phyloP scores from a whole-genome alignment of 2,113 vertebrate genomes.

The Miniopterus natalensis region DNA sequence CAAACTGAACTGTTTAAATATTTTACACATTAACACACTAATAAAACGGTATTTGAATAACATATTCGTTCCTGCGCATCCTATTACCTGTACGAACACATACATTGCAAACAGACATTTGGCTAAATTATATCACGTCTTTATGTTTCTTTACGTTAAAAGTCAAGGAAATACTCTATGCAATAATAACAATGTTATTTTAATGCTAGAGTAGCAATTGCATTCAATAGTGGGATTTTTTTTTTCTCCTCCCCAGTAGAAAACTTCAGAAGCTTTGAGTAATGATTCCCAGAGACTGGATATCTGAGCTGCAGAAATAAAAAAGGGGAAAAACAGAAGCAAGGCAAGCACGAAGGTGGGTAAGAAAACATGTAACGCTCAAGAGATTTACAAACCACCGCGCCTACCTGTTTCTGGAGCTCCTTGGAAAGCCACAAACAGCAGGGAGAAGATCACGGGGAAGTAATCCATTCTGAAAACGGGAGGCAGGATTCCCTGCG shows the following conservation, averaged over 20 bases:
- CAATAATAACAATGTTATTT: neutral
- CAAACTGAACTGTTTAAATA: slow-evolving; percentile 64
- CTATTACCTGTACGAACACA: neutral
- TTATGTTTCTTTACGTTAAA: neutral
- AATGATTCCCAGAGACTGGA: neutral
- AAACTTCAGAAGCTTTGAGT: neutral
- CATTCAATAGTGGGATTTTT: neutral
- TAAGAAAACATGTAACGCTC: neutral
- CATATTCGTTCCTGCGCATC: neutral
- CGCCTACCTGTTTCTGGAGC: slow-evolving; percentile 86
- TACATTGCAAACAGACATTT: neutral
- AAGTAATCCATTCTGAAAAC: slow-evolving; percentile 90
- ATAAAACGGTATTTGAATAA: slow-evolving; percentile 50
- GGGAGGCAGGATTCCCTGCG: neutral
- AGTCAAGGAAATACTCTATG: neutral
- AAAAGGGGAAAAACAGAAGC: neutral
- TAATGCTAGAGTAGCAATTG: neutral
- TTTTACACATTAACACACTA: slow-evolving; percentile 56
- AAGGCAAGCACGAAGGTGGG: neutral
- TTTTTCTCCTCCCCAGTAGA: neutral
- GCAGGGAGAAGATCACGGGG: slow-evolving; percentile 88
- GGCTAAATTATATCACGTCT: neutral
- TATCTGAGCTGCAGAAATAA: neutral
- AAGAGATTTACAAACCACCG: neutral
- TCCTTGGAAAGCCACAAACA: slow-evolving; percentile 89